Percentiles rank a stretch among this genome's conserved stretches.
Evolutionary conservation across 2,113 vertebrate species (phyloP).

Genomic region (Pholis gunnellus): DNA sequence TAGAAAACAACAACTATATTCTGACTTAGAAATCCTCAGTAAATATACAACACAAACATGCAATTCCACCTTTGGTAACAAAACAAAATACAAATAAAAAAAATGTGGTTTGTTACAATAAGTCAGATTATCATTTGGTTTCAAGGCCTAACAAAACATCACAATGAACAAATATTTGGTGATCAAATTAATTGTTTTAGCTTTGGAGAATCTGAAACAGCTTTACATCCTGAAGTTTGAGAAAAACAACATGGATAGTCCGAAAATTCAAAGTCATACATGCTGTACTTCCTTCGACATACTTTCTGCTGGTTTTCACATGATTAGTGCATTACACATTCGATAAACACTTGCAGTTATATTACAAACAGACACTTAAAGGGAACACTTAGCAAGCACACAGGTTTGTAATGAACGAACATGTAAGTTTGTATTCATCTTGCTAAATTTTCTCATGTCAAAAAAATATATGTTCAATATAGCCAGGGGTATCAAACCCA

Average conservation of each 20-base stretch:
- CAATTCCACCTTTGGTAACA: conserved; percentile 94
- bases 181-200: conserved; percentile 34
- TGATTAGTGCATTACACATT: conserved; percentile 77
- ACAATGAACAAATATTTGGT: conserved; percentile 82
- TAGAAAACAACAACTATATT: conserved; percentile 89
- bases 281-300: conserved; percentile 33
- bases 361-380: conserved; percentile 83
- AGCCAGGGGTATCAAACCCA: conserved; percentile 82
- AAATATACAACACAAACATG: conserved; percentile 99
- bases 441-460: conserved; percentile 73
- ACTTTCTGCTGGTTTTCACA: conserved; percentile 63
- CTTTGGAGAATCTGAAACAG: conserved; percentile 72
- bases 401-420: conserved; percentile 75
- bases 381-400: conserved; percentile 78
- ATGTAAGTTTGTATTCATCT: conserved; percentile 63
- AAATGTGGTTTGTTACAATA: conserved; percentile 90
- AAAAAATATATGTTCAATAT: conserved; percentile 77
- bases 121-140: conserved; percentile 87
- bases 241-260: conserved; percentile 39
- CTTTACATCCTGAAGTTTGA: conserved; percentile 52
- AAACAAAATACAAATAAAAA: conserved; percentile 50
- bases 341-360: conserved; percentile 80
- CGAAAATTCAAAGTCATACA: conserved; percentile 42
- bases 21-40: conserved; percentile 89
- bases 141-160: conserved; percentile 86